These are phyloP conservation scores for Ctenicera cuprea DNA, from an alignment of 2,888 invertebrate genomes.

Conservation along the genomic window DNA sequence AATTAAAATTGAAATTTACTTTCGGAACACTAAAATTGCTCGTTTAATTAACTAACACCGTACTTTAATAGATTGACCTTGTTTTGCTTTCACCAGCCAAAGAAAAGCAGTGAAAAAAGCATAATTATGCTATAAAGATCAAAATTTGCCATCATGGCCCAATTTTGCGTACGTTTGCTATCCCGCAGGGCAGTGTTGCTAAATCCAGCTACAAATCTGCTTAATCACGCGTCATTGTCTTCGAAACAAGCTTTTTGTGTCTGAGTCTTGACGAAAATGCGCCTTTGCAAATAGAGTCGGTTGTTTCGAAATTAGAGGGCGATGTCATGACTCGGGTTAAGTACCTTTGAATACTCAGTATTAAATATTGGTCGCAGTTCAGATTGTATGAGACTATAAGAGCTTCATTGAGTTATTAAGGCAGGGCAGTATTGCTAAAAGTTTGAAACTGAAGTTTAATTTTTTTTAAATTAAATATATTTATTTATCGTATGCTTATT, in stretches of 20 bases:
- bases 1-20: no score
- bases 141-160: background rate
- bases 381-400: background rate
- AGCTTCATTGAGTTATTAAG: constrained; percentile 5
- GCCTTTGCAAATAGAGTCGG: constrained; percentile 29
- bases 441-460: no score
- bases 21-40: no score
- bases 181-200: background rate
- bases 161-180: background rate
- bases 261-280: constrained; percentile 14
- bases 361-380: constrained; percentile 21
- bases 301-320: constrained; percentile 35
- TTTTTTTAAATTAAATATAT: no score
- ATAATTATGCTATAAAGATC: no score
- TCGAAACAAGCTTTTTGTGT: constrained; percentile 30
- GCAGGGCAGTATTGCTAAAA: background rate
- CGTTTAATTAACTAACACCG: no score
- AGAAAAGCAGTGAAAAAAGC: no score
- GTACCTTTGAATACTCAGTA: constrained; percentile 30
- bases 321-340: constrained; percentile 31
- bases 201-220: constrained; percentile 1
- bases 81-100: no score
- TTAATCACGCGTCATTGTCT: constrained; percentile 12
- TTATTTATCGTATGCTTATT: no score
- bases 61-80: background rate